A percentile compares a stretch with the other conserved stretches of the same genome.
Conservation (phyloP, 2,113 vertebrate genomes). For the Podiceps cristatus region DNA sequence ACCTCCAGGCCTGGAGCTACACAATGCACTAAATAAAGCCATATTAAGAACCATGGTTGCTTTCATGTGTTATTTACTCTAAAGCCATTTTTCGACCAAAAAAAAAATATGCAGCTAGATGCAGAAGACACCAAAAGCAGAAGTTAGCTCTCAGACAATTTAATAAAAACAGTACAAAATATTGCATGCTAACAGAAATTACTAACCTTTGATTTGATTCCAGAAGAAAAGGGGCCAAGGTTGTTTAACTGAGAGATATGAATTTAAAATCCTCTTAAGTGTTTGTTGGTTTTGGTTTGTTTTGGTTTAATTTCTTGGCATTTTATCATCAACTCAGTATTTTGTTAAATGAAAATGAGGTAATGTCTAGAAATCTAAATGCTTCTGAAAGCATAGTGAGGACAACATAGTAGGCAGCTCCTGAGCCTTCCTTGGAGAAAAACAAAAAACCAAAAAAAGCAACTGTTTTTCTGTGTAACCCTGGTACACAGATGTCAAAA, state of each 20-base stretch:
- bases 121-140: background rate
- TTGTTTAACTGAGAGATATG: background rate
- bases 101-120: background rate
- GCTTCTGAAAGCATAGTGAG: background rate
- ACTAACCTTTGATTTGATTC: background rate
- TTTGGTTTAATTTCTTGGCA: background rate
- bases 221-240: background rate
- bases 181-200: background rate
- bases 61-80: background rate
- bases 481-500: background rate
- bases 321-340: background rate
- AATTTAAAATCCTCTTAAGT: background rate
- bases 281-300: background rate
- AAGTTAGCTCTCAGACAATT: background rate
- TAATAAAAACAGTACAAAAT: background rate
- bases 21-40: background rate
- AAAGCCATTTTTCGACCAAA: background rate
- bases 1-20: too few species aligned
- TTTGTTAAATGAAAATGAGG: background rate
- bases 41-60: rapidly evolving
- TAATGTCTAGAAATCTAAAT: background rate
- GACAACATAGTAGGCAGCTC: background rate
- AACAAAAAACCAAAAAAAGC: background rate
- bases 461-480: background rate
- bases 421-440: background rate